A percentile compares a stretch with the other conserved stretches of the same genome.
Evolutionary conservation across 1,140 invertebrate genomes (phyloP).

Genomic region (Bombus cullumanus): DNA sequence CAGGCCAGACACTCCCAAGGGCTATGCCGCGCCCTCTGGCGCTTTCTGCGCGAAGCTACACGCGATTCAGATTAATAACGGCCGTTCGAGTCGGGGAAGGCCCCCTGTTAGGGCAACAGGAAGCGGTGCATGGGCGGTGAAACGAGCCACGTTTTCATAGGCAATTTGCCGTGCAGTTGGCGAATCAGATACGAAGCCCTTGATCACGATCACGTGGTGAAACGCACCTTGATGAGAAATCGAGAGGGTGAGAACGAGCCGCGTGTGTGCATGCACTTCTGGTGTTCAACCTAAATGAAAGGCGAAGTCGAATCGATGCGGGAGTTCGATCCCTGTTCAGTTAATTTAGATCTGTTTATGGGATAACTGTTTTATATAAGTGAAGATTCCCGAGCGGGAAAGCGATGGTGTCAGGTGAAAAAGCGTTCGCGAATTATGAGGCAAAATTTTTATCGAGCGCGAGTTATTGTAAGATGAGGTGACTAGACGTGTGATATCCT

Average conservation of each 20-base stretch:
- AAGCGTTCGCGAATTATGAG: neutral
- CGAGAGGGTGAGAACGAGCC: conserved; percentile 1
- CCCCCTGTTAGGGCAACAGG: neutral
- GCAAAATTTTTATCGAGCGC: neutral
- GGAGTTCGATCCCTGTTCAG: neutral
- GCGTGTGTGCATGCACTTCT: neutral
- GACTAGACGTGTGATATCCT: neutral
- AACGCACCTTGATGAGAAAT: conserved; percentile 1
- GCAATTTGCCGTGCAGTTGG: conserved; percentile 16
- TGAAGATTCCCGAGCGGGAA: neutral
- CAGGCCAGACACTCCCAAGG: neutral
- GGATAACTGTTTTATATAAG: neutral
- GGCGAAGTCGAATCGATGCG: neutral
- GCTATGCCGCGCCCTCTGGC: neutral
- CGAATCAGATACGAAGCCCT: neutral
- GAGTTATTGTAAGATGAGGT: neutral
- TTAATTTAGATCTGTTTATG: conserved; percentile 18
- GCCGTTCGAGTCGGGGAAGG: neutral
- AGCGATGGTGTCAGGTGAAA: neutral
- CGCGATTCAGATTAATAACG: conserved; percentile 39
- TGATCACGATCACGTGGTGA: neutral
- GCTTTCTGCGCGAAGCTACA: conserved; percentile 2
- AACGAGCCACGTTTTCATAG: conserved; percentile 15
- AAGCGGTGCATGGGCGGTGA: neutral
- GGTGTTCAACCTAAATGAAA: neutral